These are phyloP conservation scores for Drosophila antonietae DNA, from an alignment of 2,888 invertebrate species.

Conservation along the genomic window DNA sequence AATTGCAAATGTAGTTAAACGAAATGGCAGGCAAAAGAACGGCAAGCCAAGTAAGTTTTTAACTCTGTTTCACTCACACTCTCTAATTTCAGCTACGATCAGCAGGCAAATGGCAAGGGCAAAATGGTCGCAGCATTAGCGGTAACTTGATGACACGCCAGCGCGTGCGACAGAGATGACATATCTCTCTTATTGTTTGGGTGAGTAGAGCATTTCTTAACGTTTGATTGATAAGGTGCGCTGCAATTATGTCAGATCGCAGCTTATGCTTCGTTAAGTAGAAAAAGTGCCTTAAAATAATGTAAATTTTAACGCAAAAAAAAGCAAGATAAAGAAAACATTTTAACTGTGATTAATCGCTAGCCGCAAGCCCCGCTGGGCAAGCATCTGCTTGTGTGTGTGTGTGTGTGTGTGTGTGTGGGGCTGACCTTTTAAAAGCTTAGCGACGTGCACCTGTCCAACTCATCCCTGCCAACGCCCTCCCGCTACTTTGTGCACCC, in stretches of 20 bases:
- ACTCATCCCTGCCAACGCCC: neutral
- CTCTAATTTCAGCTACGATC: neutral
- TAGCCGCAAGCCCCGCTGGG: conserved; percentile 40
- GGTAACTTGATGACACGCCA: neutral
- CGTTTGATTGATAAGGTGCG: conserved; percentile 18
- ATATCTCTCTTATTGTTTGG: conserved; percentile 10
- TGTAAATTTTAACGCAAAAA: conserved; percentile 51
- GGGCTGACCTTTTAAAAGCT: conserved; percentile 69
- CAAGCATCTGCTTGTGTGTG: neutral
- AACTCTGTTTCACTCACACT: neutral
- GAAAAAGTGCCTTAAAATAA: conserved; percentile 27
- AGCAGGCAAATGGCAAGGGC: neutral
- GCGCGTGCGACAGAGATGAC: conserved; percentile 7
- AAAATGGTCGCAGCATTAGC: conserved; percentile 4
- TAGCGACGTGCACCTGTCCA: conserved; percentile 64
- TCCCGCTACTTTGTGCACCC: conserved; percentile 15
- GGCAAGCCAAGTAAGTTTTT: neutral
- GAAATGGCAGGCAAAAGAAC: neutral
- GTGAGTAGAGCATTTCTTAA: conserved; percentile 26
- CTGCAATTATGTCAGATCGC: conserved; percentile 35
- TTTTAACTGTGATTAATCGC: conserved; percentile 60
- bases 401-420: conserved; percentile 13
- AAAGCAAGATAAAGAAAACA: conserved; percentile 28
- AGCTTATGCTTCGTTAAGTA: conserved; percentile 1
- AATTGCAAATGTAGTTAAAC: neutral